phyloP scores from a whole-genome alignment of 2,797 vertebrate species.

The Premnoplex brunnescens region DNA sequence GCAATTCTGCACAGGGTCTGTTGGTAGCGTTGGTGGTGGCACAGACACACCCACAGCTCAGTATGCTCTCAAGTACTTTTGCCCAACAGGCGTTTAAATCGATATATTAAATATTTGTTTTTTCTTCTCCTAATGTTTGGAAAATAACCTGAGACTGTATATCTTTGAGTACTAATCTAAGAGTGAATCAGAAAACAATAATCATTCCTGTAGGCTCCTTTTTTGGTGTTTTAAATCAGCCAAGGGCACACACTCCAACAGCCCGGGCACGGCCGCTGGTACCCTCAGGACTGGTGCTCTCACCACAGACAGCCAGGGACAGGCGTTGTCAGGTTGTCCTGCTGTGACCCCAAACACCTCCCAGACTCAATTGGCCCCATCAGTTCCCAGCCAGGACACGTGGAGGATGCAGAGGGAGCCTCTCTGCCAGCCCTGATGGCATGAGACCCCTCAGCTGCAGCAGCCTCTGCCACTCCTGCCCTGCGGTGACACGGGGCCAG shows the following conservation, averaged over 20 bases:
- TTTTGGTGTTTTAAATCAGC: background rate
- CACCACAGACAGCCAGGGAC: background rate
- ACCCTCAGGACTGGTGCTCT: background rate
- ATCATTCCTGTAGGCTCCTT: background rate
- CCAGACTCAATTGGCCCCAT: accelerated
- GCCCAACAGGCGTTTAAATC: background rate
- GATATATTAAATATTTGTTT: background rate
- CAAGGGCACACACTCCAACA: background rate
- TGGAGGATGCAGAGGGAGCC: background rate
- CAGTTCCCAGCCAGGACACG: accelerated
- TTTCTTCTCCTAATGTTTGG: background rate
- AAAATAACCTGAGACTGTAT: background rate
- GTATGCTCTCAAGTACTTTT: background rate
- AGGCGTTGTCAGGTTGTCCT: background rate
- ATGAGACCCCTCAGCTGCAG: background rate
- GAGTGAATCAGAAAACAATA: background rate
- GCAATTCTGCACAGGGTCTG: background rate
- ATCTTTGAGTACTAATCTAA: background rate
- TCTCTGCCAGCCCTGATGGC: background rate
- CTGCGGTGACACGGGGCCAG: background rate
- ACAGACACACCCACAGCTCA: background rate
- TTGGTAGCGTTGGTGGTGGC: background rate
- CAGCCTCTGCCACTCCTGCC: accelerated
- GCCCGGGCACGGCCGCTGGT: background rate
- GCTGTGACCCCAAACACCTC: background rate